phyloP scores from a whole-genome alignment of 2,113 vertebrate genomes.

The Thinocorus orbignyianus region DNA sequence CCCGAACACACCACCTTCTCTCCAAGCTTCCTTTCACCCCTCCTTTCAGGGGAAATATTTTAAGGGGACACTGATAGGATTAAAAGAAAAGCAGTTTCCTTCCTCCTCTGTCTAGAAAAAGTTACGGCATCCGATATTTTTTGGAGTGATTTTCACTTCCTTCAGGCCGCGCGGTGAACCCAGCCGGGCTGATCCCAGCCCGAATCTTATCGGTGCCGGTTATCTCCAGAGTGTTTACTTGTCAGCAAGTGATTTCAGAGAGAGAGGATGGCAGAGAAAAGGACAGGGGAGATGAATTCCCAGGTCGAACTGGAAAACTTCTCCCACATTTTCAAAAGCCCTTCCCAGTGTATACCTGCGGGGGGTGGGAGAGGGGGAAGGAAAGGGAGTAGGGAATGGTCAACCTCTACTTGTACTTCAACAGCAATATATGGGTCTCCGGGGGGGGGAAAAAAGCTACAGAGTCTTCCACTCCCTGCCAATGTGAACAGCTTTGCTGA shows the following conservation, averaged over 20 bases:
- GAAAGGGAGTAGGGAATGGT: neutral
- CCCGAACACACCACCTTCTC: neutral
- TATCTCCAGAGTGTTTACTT: neutral
- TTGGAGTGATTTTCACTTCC: neutral
- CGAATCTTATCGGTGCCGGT: neutral
- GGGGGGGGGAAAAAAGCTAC: neutral
- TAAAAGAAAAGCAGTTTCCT: constrained; percentile 40
- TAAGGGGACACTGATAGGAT: constrained; percentile 53
- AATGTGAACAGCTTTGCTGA: constrained; percentile 47
- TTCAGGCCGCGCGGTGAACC: neutral
- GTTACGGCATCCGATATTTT: neutral
- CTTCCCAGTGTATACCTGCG: neutral
- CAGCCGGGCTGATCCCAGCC: neutral
- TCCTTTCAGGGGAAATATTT: neutral
- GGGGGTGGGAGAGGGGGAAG: neutral
- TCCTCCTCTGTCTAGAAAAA: constrained; percentile 33
- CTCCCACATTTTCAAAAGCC: neutral
- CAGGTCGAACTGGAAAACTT: neutral
- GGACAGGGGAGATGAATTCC: neutral
- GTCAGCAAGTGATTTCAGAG: neutral
- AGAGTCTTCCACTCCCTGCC: neutral
- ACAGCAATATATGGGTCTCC: neutral
- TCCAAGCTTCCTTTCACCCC: neutral
- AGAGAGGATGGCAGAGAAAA: neutral
- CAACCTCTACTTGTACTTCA: neutral